A percentile compares a stretch with the other conserved stretches of the same genome.
phyloP scores from a whole-genome alignment of 2,113 vertebrate species.

The Myodes glareolus region DNA sequence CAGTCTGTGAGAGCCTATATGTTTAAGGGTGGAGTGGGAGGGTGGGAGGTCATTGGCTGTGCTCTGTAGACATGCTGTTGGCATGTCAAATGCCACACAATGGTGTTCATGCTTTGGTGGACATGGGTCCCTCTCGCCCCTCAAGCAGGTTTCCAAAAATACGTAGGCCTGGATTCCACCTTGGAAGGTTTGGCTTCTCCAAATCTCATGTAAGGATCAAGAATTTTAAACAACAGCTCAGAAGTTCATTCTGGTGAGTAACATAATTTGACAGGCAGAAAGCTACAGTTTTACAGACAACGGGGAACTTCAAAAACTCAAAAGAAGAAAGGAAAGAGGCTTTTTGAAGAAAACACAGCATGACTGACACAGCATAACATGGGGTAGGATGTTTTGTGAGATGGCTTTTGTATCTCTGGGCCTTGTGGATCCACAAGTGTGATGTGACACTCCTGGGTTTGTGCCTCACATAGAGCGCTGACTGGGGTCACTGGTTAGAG shows the following conservation, averaged over 20 bases:
- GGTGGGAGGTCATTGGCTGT: background rate
- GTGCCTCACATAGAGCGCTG: background rate
- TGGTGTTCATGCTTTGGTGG: background rate
- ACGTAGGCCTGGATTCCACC: background rate
- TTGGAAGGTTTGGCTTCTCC: background rate
- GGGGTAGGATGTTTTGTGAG: background rate
- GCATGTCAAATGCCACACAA: background rate
- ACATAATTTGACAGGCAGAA: background rate
- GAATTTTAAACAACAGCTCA: background rate
- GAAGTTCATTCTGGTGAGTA: background rate
- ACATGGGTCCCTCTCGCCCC: background rate
- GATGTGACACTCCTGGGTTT: background rate
- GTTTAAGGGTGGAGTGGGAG: background rate
- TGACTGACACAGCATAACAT: background rate
- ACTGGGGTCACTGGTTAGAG: background rate
- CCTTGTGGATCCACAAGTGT: background rate
- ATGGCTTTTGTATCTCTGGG: background rate
- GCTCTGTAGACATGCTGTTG: background rate
- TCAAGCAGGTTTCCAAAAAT: background rate
- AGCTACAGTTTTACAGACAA: background rate
- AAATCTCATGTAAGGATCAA: background rate
- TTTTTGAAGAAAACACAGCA: background rate
- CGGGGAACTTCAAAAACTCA: background rate
- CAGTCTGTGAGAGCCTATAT: background rate
- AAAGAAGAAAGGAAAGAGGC: background rate